Percentiles rank a stretch among this genome's conserved stretches.
Conservation (phyloP, 1,140 invertebrate species). For the Lordiphosa mommai region DNA sequence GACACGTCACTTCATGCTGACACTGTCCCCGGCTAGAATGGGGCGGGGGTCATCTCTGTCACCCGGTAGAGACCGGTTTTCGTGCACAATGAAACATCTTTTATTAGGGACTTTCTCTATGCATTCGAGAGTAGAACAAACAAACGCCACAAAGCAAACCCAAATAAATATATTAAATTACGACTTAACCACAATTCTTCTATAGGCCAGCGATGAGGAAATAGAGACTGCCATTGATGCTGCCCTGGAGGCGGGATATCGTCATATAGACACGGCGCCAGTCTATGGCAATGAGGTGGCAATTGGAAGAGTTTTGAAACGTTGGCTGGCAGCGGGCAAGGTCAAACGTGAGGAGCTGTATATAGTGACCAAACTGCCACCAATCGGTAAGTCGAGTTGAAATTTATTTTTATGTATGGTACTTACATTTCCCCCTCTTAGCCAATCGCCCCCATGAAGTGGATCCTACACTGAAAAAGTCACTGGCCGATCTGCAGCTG, state of each 20-base stretch:
- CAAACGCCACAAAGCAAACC: neutral
- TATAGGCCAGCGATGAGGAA: constrained; percentile 84
- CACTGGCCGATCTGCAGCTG: constrained; percentile 86
- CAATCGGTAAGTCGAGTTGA: constrained; percentile 55
- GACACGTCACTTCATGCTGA: too few relatives aligned
- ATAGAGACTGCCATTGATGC: constrained; percentile 85
- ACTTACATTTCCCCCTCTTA: neutral
- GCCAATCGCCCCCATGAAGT: constrained; percentile 86
- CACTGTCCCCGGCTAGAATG: too few relatives aligned
- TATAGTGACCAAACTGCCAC: constrained; percentile 88
- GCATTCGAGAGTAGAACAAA: neutral
- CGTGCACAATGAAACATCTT: constrained; percentile 5
- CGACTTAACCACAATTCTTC: constrained; percentile 42
- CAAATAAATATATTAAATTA: neutral
- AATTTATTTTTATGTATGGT: constrained; percentile 8
- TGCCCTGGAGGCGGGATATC: constrained; percentile 82
- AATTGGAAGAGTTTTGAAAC: constrained; percentile 87
- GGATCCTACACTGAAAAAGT: constrained; percentile 86
- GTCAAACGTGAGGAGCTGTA: constrained; percentile 89
- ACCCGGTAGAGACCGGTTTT: too few relatives aligned
- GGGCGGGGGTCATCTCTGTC: too few relatives aligned
- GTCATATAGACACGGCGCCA: constrained; percentile 90
- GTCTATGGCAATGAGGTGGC: constrained; percentile 90
- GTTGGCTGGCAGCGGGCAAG: constrained; percentile 86
- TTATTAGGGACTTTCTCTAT: neutral